Evolutionary conservation across 1,140 invertebrate genomes (phyloP), one percentile per base, ranked within the genome.

Genomic region (Drosophila kanapiae): DNA sequence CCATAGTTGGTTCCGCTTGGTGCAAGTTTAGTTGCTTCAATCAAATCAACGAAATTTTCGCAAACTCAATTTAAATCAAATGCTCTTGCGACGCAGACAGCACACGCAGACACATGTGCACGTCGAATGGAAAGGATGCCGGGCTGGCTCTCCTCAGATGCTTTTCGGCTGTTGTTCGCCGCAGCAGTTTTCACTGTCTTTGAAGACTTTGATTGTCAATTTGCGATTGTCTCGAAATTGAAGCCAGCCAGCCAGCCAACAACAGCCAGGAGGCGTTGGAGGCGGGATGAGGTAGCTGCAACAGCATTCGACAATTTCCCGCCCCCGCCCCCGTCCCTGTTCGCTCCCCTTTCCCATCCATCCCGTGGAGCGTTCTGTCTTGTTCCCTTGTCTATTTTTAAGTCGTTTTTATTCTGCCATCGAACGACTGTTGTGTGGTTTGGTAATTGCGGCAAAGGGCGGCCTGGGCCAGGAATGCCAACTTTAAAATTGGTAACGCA

Each of bases 41-140:
- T 88, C 85, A 88, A 88, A 90, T 88, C 85, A 88, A 88, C 78
- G 85, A 91, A 88, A 90, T 82, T 90, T 81, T 85, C 86, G 43
- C 85, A 88, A 88, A 88, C 85, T 88, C 86, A 88, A 88, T 88
- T 88, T 88, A 88, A 88, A 88, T 88, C 85, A 88, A 88, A 88
- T 88, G 85, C 81, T 90, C 75, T 91, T 90, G 85, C 85, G 78
- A 90, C 78, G 65, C 77, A 88, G 71, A 72, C 78, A 61, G 58
- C 71, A n/a, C 37, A 54, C 37, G 37, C 37, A 54, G 58, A 61
- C 43, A 75, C 72, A 67, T 61, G 72, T 56, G 48, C 38, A 53
- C 57, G 63, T 78, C 68, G 45, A n/a, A 38, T 23, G 65, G 68
- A 88, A 88, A 88, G 81, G 85, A 90, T 88, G 84, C 84, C 70